A percentile compares a stretch with the other conserved stretches of the same genome.
phyloP scores from a whole-genome alignment of 2,888 invertebrate species.

The Nipponacmea schrenckii region DNA sequence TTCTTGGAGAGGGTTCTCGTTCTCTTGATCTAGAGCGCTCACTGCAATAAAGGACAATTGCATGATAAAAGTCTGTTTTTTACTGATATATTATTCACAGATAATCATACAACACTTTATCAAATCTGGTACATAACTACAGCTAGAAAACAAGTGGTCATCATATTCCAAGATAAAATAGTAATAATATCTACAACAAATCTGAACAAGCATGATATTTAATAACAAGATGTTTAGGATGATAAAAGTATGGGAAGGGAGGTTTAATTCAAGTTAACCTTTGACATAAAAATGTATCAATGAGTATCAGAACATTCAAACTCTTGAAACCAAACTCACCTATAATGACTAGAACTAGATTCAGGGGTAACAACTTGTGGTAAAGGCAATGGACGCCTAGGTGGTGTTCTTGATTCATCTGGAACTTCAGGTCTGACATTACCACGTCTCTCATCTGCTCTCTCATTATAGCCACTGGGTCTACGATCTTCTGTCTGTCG shows the following conservation, averaged over 20 bases:
- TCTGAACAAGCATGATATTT: too few species aligned
- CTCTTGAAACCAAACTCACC: not conserved
- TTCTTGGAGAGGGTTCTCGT: slow-evolving; percentile 31
- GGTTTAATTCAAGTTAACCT: too few species aligned
- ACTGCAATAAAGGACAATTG: not conserved
- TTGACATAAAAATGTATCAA: too few species aligned
- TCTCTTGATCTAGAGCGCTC: not conserved
- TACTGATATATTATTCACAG: too few species aligned
- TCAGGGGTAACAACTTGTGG: slow-evolving; percentile 82
- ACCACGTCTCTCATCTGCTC: not conserved
- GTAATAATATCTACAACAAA: too few species aligned
- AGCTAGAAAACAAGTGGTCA: too few species aligned
- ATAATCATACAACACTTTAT: not conserved
- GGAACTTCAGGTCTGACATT: slow-evolving; percentile 6
- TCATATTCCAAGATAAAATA: too few species aligned
- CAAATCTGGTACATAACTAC: not conserved
- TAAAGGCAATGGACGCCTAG: slow-evolving; percentile 71
- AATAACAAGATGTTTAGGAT: too few species aligned
- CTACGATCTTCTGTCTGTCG: not conserved
- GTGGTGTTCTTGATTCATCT: slow-evolving; percentile 6
- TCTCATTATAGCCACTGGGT: not conserved
- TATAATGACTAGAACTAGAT: slow-evolving; percentile 27
- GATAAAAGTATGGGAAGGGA: too few species aligned
- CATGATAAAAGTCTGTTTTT: not conserved
- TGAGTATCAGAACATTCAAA: too few species aligned